Evolutionary conservation across 2,113 vertebrate species (phyloP), one percentile per base, ranked within the genome.

Genomic region (Aramus guarauna): DNA sequence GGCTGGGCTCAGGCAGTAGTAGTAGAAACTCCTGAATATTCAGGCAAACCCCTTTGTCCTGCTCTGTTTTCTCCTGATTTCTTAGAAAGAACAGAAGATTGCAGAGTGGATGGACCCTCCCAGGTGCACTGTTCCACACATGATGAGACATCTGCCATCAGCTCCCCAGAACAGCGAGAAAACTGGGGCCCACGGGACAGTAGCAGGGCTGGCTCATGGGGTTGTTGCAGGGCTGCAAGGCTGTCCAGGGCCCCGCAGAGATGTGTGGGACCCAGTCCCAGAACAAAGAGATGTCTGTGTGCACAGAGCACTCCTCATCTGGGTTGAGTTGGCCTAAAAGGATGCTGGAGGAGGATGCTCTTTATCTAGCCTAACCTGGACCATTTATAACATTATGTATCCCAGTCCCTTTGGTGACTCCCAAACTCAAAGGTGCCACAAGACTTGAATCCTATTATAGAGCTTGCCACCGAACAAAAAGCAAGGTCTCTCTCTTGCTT

Each of bases 221-320:
- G 5, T 27, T 71, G 5, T 15, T 76, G 8, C 32, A 79, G 71
- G n/a, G 16, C 7, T 63, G 15, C 19, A 58, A 75, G n/a, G 5
- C 62, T 83, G 75, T 63, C 27, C 20, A 72, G 67, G 43, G 5
- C 9, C 20, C 39, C 11, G 2, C 0, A 0, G 29, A 75, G 7
- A 45, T 45, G 19, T n/a, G 32, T 58, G 69, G 32, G 27, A 15
- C 16, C 7, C 32, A 59, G 22, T 27, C 2, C 4, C 8, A 74
- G 26, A 60, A 22, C 15, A 75, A 39, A 82, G 15, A 64, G 10
- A 36, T 7, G 19, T 30, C 9, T 69, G 2, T 22, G 9, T 64
- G 34, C 10, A 16, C 15, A 48, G 63, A 41, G 9, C 47, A 22
- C 10, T 78, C 32, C 41, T 74, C 52, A 11, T 26, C 34, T 34